phyloP scores from a whole-genome alignment of 2,113 vertebrate genomes.

The Fulmarus glacialis region DNA sequence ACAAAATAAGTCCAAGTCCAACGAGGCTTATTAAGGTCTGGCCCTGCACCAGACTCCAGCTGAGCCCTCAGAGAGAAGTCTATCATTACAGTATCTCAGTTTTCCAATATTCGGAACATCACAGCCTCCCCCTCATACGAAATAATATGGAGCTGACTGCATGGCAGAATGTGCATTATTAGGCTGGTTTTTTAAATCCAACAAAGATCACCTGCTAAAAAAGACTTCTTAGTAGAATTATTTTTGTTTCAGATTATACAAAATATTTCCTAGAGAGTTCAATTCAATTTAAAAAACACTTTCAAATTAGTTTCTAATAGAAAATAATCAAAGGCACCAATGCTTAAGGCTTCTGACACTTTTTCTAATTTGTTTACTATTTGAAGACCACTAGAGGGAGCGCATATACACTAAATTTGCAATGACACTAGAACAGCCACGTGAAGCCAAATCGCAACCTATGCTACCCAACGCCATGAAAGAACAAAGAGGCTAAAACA shows the following conservation, averaged over 20 bases:
- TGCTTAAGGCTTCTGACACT: not conserved
- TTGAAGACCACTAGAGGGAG: slow-evolving; percentile 16
- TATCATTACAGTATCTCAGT: not conserved
- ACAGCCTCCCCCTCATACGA: not conserved
- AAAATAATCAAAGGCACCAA: not conserved
- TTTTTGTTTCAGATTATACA: not conserved
- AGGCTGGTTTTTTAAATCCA: not conserved
- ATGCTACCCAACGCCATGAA: not conserved
- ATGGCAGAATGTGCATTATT: not conserved
- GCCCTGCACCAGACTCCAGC: not conserved
- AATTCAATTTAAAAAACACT: not conserved
- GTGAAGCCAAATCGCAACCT: not conserved
- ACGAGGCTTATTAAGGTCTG: not conserved
- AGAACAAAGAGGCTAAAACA: not conserved
- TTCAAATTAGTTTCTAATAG: not conserved
- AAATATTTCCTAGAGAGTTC: not conserved
- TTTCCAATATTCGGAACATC: not conserved
- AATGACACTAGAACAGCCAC: not conserved
- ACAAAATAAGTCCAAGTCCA: not conserved
- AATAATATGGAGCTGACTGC: not conserved
- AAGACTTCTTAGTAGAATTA: not conserved
- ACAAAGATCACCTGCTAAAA: not conserved
- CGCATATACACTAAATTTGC: not conserved
- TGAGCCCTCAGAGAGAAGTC: not conserved
- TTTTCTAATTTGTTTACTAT: not conserved